Percentiles rank a stretch among this genome's conserved stretches.
Evolutionary conservation across 2,113 vertebrate genomes (phyloP).

Genomic region (Hippocampus barbouri): DNA sequence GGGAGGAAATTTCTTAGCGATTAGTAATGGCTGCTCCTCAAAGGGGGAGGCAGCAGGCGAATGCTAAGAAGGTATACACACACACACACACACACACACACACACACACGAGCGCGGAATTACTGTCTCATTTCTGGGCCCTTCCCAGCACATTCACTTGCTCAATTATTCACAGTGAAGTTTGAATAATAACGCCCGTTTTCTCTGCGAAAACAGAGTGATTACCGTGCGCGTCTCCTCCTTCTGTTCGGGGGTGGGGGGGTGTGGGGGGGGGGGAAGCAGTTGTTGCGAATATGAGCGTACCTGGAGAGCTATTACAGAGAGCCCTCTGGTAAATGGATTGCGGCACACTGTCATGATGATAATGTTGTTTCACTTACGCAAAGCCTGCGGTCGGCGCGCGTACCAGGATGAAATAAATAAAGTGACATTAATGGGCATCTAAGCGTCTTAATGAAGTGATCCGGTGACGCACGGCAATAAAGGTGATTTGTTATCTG

Average conservation of each 20-base stretch:
- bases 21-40: conserved; percentile 73
- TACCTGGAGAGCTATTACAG: conserved; percentile 45
- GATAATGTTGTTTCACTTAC: conserved; percentile 29
- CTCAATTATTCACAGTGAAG: conserved; percentile 64
- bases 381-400: conserved; percentile 5
- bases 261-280: conserved; percentile 9
- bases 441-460: conserved; percentile 24
- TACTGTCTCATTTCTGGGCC: conserved; percentile 33
- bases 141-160: conserved; percentile 46
- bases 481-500: conserved; percentile 9
- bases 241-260: conserved; percentile 19
- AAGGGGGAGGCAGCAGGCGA: conserved; percentile 58
- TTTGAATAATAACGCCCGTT: conserved; percentile 63
- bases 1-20: conserved; percentile 67
- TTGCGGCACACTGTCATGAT: conserved; percentile 21
- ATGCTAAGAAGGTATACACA: conserved; percentile 59
- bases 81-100: conserved; percentile 21
- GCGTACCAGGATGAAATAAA: conserved; percentile 24
- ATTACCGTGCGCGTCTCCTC: conserved; percentile 46
- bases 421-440: conserved; percentile 6
- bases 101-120: conserved; percentile 5
- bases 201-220: conserved; percentile 55
- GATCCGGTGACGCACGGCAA: not conserved
- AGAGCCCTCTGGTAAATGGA: conserved; percentile 31
- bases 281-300: conserved; percentile 33